These are phyloP conservation scores for Dendrocincla tyrannina DNA, from an alignment of 2,797 vertebrate species.

Conservation along the genomic window DNA sequence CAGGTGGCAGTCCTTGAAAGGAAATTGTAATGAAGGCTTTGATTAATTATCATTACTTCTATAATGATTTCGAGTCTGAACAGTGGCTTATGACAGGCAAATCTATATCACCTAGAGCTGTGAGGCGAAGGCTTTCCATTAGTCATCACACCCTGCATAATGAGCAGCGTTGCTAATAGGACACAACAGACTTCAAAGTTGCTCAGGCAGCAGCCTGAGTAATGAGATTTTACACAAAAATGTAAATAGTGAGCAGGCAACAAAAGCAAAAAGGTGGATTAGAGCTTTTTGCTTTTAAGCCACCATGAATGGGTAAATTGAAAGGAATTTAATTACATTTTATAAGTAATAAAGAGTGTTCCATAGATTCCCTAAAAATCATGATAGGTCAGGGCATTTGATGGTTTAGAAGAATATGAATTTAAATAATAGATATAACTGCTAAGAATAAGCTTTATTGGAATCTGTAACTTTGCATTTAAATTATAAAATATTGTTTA, in stretches of 20 bases:
- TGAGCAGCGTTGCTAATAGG: background rate
- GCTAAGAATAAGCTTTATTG: background rate
- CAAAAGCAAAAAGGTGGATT: conserved; percentile 5
- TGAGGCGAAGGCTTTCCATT: background rate
- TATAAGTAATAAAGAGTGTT: background rate
- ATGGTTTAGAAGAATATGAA: background rate
- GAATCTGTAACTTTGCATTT: background rate
- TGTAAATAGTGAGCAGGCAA: background rate
- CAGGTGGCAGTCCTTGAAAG: background rate
- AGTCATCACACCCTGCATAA: background rate
- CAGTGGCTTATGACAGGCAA: background rate
- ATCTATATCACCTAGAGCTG: background rate
- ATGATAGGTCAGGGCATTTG: background rate
- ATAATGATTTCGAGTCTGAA: background rate
- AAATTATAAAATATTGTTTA: background rate
- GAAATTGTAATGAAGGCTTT: background rate
- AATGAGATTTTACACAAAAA: conserved; percentile 17
- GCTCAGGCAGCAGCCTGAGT: background rate
- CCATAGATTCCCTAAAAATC: background rate
- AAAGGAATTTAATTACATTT: background rate
- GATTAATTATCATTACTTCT: background rate
- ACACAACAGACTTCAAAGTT: background rate
- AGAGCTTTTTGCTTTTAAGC: background rate
- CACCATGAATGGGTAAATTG: background rate
- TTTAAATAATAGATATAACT: background rate